phyloP scores from a whole-genome alignment of 2,113 vertebrate genomes.

The Pangasianodon hypophthalmus region DNA sequence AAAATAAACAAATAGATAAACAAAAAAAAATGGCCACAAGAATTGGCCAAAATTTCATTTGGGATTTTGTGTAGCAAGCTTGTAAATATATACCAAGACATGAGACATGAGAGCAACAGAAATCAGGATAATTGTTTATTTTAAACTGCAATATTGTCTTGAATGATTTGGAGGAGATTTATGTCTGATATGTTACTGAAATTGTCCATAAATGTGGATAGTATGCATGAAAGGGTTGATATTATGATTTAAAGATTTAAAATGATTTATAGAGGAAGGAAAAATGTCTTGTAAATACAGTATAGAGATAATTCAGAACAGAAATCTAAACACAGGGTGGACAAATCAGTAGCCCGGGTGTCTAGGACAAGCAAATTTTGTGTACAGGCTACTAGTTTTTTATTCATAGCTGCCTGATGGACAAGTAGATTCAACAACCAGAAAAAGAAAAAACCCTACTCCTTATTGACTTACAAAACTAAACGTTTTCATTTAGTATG shows the following conservation, averaged over 20 bases:
- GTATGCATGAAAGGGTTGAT: not conserved
- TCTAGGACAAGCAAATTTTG: not conserved
- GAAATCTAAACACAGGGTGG: constrained; percentile 27
- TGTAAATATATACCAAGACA: not conserved
- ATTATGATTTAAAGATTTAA: not conserved
- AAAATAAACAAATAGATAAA: not conserved
- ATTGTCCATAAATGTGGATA: not conserved
- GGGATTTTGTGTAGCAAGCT: no score
- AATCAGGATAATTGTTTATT: not conserved
- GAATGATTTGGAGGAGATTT: not conserved
- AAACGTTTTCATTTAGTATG: not conserved
- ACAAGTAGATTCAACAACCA: no score
- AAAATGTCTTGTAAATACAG: constrained; percentile 39
- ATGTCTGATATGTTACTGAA: not conserved
- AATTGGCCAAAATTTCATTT: no score
- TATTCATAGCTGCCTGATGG: not conserved
- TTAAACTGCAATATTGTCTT: not conserved
- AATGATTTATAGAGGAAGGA: constrained; percentile 15
- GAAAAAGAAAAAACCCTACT: not conserved
- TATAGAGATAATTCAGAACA: constrained; percentile 16
- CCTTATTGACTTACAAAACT: not conserved
- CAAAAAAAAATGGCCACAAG: not conserved
- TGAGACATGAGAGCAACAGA: not conserved
- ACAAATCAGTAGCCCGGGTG: constrained; percentile 4
- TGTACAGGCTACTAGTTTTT: not conserved